Percentiles rank a stretch among this genome's conserved stretches.
These are phyloP conservation scores for Phoxinus dragarum DNA, from an alignment of 2,797 vertebrate genomes.

Conservation along the genomic window DNA sequence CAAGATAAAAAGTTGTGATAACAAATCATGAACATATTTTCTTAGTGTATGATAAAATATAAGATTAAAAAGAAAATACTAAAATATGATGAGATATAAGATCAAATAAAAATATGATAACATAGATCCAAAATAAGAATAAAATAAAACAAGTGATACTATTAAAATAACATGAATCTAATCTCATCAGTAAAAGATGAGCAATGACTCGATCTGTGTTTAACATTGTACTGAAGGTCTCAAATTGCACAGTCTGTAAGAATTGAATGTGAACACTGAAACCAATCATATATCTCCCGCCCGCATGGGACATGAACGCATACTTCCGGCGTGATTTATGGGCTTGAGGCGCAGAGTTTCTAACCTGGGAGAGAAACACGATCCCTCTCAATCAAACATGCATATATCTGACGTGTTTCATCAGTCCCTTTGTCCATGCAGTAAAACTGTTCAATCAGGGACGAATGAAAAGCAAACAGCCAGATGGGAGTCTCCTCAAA, in stretches of 20 bases:
- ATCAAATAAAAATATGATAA: neutral
- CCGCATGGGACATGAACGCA: neutral
- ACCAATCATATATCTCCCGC: neutral
- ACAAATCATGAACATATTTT: no score
- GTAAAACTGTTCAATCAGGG: neutral
- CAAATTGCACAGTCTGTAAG: neutral
- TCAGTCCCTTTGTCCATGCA: constrained; percentile 5
- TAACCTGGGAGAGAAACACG: constrained; percentile 45
- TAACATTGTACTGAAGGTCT: neutral
- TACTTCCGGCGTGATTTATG: constrained; percentile 9
- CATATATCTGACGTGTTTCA: neutral
- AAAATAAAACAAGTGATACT: neutral
- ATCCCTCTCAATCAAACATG: constrained; percentile 26
- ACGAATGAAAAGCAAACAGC: neutral
- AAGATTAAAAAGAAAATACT: no score
- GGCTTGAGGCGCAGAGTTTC: neutral
- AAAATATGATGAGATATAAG: neutral
- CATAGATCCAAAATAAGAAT: neutral
- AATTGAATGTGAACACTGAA: neutral
- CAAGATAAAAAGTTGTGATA: no score
- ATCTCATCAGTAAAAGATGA: neutral
- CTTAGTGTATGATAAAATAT: no score
- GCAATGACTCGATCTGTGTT: neutral
- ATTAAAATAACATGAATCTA: neutral
- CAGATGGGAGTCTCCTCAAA: neutral